Percentiles rank a stretch among this genome's conserved stretches.
Evolutionary conservation across 2,113 vertebrate genomes (phyloP).

Genomic region (Petromus typicus): DNA sequence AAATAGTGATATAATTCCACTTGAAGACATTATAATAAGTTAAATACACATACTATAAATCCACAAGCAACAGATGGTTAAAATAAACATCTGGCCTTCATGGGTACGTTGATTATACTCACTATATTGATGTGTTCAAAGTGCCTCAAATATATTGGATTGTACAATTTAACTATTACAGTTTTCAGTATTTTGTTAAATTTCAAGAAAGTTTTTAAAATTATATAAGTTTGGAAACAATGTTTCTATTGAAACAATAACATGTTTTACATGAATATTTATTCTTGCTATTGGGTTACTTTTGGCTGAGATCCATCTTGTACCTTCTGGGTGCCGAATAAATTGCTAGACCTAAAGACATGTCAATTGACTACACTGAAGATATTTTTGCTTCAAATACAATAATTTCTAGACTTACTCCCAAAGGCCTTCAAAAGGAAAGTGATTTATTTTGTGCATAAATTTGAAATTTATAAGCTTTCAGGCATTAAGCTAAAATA

Average conservation of each 20-base stretch:
- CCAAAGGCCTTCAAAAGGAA: not conserved
- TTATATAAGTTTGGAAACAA: not conserved
- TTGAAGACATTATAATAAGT: not conserved
- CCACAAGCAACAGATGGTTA: not conserved
- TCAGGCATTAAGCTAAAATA: constrained; percentile 13
- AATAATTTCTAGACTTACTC: not conserved
- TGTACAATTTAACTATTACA: not conserved
- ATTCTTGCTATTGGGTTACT: not conserved
- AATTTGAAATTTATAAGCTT: constrained; percentile 12
- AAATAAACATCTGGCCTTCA: not conserved
- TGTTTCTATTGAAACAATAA: not conserved
- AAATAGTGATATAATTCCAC: not conserved
- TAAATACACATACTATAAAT: not conserved
- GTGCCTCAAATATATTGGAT: not conserved
- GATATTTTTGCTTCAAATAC: constrained; percentile 9
- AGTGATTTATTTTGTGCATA: not conserved
- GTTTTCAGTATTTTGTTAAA: not conserved
- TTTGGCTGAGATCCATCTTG: not conserved
- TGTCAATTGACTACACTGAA: not conserved
- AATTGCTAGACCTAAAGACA: not conserved
- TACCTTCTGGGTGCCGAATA: not conserved
- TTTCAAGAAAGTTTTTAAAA: not conserved
- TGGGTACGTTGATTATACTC: not conserved
- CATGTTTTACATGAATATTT: not conserved
- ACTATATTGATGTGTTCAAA: not conserved